Base-by-base conservation (phyloP, 2,888 invertebrate genomes). In the Microplitis deprimator region DNA sequence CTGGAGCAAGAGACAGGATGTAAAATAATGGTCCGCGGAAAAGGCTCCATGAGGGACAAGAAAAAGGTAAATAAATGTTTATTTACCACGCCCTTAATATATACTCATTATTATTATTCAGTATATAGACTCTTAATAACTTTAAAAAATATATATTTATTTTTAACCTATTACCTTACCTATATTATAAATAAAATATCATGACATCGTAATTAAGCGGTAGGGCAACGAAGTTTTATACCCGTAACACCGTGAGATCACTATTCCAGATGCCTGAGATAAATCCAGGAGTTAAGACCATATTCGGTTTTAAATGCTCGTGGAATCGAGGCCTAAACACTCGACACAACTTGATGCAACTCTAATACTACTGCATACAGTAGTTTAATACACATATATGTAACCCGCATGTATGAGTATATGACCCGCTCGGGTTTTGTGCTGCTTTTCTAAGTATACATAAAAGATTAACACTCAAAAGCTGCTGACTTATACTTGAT, bases 1-100 rank as follows among this genome's bases (percentile, higher is more conserved):
- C 92, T 99, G 91, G 99, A 99, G 92, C 98, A 98, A 92, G 99
- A 99, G 93, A 99, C 99, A 87, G 99, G 99, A 86, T 99, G 99
- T 92, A 99, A 99, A 94, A 99, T 99, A 89, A 99, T 99, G 99
- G 98, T 99, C 88, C 94, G 99, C 92, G 99, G 99, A 90, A 98
- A 98, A 92, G 99, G 99, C 82, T 98, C 98, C 79, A 99, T 99
- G 98, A 93, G 99, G 91, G 98, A 99, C 91, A 98, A 98, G 93
- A 97, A 98, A 92, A 99, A 99, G 97, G 99, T 98, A 93, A 92
- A 92, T 89, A 60, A 59, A 41, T 17, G 40, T 41, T 68, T 40
- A 17, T 41, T 68, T 41, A 38, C 59, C 50, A 50, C 50, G 50
- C 50, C 20, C 10, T 10, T 17, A 5, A 62, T 62, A 29, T 62